Conservation (phyloP, 2,888 invertebrate species). For the Tipula unca region DNA sequence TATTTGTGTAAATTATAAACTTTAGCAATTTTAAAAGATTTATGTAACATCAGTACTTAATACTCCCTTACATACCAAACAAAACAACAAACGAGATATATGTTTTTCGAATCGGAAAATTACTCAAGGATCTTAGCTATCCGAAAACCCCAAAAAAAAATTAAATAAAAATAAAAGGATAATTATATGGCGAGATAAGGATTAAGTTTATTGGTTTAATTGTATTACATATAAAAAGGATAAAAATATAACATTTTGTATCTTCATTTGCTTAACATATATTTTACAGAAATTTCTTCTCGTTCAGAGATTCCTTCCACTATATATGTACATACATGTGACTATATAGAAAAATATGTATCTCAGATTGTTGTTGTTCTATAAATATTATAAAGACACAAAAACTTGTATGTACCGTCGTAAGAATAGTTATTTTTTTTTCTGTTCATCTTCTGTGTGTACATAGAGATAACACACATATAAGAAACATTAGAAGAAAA, state of each 20-base stretch:
- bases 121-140: neutral
- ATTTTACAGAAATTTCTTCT: neutral
- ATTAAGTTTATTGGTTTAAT: slow-evolving; percentile 20
- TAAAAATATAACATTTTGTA: neutral
- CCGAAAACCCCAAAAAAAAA: neutral
- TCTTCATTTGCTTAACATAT: neutral
- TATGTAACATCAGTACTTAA: neutral
- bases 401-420: neutral
- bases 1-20: neutral
- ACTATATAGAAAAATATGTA: neutral
- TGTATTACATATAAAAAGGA: neutral
- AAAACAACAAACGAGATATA: neutral
- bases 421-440: neutral
- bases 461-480: slow-evolving; percentile 18
- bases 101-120: neutral
- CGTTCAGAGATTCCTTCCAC: neutral
- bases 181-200: slow-evolving; percentile 18
- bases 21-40: neutral
- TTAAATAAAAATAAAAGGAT: neutral
- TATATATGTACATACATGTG: neutral
- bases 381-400: neutral
- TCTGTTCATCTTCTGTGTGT: neutral
- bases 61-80: neutral
- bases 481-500: neutral
- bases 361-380: neutral